Evolutionary conservation across 2,797 vertebrate species (phyloP).

Genomic region (Girardinus metallicus): DNA sequence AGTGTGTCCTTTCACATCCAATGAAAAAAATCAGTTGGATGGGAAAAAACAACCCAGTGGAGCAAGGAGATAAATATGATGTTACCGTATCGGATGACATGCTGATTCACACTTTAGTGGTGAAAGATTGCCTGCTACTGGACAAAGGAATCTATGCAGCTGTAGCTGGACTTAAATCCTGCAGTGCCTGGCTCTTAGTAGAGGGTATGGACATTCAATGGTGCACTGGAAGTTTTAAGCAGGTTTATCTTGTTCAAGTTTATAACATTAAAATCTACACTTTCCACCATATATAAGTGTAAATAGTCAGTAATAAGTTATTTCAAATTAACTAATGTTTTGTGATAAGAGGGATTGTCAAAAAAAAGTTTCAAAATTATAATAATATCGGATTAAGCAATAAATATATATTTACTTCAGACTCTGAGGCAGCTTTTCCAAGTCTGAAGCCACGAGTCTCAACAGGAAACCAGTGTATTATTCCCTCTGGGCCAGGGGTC

Average conservation of each 20-base stretch:
- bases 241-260: not conserved
- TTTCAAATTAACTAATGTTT: not conserved
- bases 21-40: constrained; percentile 81
- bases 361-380: not conserved
- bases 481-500: not conserved
- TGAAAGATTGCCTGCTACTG: constrained; percentile 78
- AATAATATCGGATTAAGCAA: too few relatives aligned
- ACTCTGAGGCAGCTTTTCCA: not conserved
- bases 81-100: constrained; percentile 84
- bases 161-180: constrained; percentile 76
- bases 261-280: not conserved
- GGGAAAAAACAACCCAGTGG: constrained; percentile 77
- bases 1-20: constrained; percentile 81
- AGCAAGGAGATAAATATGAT: constrained; percentile 81
- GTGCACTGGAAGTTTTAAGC: not conserved
- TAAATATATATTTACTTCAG: too few relatives aligned
- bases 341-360: not conserved
- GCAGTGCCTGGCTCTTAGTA: constrained; percentile 88
- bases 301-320: not conserved
- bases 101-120: constrained; percentile 84
- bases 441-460: not conserved
- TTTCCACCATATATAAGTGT: not conserved
- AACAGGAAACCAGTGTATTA: not conserved
- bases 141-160: constrained; percentile 89
- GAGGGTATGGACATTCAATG: constrained; percentile 77